phyloP scores from a whole-genome alignment of 2,113 vertebrate genomes.

The Accipiter virgatus region DNA sequence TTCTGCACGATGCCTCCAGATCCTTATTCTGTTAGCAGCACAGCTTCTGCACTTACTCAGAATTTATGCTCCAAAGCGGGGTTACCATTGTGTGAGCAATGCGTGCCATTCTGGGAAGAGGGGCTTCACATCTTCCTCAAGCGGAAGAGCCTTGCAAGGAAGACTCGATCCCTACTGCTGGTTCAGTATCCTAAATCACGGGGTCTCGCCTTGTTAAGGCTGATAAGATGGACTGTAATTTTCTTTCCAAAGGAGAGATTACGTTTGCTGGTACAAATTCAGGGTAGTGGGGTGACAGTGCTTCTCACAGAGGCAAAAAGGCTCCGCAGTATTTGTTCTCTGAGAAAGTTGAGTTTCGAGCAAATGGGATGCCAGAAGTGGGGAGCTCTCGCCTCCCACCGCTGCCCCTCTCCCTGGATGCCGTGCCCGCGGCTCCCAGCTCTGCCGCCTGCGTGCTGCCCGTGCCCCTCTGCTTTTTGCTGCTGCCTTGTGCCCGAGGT shows the following conservation, averaged over 20 bases:
- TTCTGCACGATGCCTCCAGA: neutral
- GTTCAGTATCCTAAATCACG: neutral
- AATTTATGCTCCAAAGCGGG: neutral
- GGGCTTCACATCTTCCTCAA: neutral
- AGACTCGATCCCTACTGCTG: neutral
- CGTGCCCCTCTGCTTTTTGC: neutral
- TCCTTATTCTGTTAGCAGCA: neutral
- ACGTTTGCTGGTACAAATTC: neutral
- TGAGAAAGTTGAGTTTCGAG: neutral
- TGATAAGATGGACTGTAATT: neutral
- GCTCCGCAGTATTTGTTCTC: neutral
- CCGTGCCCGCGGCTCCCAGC: neutral
- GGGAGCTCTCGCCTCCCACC: neutral
- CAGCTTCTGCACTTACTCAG: neutral
- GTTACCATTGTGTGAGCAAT: neutral
- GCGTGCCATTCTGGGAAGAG: neutral
- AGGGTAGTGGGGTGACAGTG: rapidly evolving
- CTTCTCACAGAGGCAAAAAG: neutral
- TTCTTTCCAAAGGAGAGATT: neutral
- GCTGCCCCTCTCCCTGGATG: neutral
- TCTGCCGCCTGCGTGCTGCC: neutral
- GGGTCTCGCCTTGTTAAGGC: neutral
- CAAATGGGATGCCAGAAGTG: too few species aligned
- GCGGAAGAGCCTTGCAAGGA: neutral
- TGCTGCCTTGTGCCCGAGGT: neutral